Conservation (phyloP, 2,888 invertebrate genomes). For the Acrobasis suavella region DNA sequence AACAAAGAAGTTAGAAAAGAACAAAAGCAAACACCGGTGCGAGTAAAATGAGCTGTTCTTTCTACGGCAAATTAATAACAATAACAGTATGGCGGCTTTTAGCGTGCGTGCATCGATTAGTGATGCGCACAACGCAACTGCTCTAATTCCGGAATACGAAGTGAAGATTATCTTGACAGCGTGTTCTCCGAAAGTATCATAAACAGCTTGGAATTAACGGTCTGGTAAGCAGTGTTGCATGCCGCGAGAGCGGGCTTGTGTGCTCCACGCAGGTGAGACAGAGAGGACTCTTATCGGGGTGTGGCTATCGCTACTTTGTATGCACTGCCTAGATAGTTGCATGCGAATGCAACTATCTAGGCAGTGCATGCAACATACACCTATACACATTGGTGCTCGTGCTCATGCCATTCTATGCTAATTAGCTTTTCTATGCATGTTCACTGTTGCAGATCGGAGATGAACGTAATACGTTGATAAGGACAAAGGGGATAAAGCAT, state of each 20-base stretch:
- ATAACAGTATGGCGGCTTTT: conserved; percentile 62
- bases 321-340: conserved; percentile 65
- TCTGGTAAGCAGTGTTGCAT: conserved; percentile 43
- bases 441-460: conserved; percentile 48
- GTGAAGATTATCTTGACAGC: conserved; percentile 32
- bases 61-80: conserved; percentile 63
- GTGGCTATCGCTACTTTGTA: conserved; percentile 74
- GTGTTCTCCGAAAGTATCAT: conserved; percentile 46
- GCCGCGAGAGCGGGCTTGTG: conserved; percentile 42
- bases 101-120: conserved; percentile 54
- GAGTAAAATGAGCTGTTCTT: conserved; percentile 65
- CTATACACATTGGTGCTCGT: conserved; percentile 47
- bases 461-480: conserved; percentile 36
- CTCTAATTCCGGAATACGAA: conserved; percentile 50
- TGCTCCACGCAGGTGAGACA: conserved; percentile 46
- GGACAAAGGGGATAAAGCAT: conserved; percentile 36
- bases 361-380: too few relatives aligned
- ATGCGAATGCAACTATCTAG: conserved; percentile 55
- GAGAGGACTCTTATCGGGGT: conserved; percentile 65
- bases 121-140: conserved; percentile 50
- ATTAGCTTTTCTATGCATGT: conserved; percentile 60
- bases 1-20: conserved; percentile 74
- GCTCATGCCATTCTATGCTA: conserved; percentile 66
- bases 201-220: conserved; percentile 51
- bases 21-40: conserved; percentile 68